Evolutionary conservation across 2,888 invertebrate genomes (phyloP).

Genomic region (Blastobasis adustella): DNA sequence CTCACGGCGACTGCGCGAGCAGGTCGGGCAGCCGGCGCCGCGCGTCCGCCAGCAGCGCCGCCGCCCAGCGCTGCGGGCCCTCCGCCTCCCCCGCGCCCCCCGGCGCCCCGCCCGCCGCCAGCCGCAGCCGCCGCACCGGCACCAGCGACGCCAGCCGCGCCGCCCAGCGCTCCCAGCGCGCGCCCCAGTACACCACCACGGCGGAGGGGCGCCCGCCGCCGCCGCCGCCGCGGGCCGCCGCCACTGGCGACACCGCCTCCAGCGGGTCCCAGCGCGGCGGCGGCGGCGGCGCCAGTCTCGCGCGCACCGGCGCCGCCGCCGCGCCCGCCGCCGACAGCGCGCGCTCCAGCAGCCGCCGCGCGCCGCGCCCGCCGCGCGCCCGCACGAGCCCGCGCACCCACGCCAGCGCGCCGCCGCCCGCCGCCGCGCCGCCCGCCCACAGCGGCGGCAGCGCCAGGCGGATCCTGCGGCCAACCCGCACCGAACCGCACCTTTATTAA

Average conservation of each 20-base stretch:
- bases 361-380: constrained; percentile 53
- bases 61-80: too few species aligned
- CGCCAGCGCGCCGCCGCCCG: constrained; percentile 55
- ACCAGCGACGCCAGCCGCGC: not conserved
- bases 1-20: too few species aligned
- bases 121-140: not conserved
- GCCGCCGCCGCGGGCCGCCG: not conserved
- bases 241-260: not conserved
- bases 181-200: not conserved
- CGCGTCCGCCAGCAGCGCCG: too few species aligned
- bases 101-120: too few species aligned
- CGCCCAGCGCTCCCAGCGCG: not conserved
- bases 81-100: too few species aligned
- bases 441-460: too few species aligned
- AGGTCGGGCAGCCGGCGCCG: too few species aligned
- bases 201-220: not conserved
- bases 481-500: too few species aligned
- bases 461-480: too few species aligned
- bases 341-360: constrained; percentile 8
- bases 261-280: not conserved
- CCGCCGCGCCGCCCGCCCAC: constrained; percentile 62
- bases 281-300: not conserved
- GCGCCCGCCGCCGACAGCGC: not conserved
- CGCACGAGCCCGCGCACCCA: constrained; percentile 59
- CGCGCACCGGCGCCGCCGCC: not conserved